Conservation (phyloP, 2,113 vertebrate species). For the Atrichornis clamosus region DNA sequence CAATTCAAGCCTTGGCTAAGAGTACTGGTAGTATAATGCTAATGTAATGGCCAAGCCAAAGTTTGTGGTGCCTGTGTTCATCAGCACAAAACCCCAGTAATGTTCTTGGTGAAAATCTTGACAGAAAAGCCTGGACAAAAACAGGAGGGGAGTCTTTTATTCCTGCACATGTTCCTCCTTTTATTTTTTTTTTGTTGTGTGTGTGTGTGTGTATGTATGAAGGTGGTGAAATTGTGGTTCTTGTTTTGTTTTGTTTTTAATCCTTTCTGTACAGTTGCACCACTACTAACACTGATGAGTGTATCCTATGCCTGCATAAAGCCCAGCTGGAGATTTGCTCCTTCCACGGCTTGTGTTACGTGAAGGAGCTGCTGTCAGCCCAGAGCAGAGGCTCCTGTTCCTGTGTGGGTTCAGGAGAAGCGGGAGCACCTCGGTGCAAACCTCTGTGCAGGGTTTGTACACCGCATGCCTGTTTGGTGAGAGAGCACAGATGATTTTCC, state of each 20-base stretch:
- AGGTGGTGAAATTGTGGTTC: not conserved
- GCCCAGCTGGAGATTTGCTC: not conserved
- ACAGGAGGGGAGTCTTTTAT: not conserved
- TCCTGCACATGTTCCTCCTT: accelerated
- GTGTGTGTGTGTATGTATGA: accelerated
- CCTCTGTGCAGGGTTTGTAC: not conserved
- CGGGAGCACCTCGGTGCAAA: not conserved
- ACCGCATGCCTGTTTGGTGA: not conserved
- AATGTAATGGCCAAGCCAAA: not conserved
- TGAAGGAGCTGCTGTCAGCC: not conserved
- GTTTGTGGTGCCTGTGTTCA: not conserved
- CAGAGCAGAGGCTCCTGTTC: not conserved
- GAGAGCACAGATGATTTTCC: not conserved
- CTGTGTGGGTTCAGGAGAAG: not conserved
- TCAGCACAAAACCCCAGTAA: not conserved
- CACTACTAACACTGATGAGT: not conserved
- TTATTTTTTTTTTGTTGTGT: not conserved
- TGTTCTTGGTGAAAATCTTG: not conserved
- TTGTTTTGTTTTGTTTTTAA: not conserved
- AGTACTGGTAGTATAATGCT: not conserved
- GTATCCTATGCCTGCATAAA: not conserved
- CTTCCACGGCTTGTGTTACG: accelerated
- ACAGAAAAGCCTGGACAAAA: not conserved
- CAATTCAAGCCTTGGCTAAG: not conserved
- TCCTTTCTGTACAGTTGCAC: not conserved